Evolutionary conservation across 2,888 invertebrate genomes (phyloP), one percentile per base, ranked within the genome.

Genomic region (Augiades crinisus): DNA sequence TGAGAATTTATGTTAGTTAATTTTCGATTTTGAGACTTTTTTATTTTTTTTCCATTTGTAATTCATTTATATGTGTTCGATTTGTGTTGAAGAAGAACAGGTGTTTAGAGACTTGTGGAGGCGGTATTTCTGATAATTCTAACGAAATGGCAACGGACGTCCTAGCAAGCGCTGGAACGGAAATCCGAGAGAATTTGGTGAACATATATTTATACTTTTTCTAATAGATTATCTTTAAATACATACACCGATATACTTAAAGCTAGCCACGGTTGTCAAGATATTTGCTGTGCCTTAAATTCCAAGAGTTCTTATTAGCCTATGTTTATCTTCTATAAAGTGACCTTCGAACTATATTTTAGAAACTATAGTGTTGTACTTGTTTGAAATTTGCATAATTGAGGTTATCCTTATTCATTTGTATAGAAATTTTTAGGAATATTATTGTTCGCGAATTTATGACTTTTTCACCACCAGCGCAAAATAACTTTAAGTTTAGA

Each of bases 161-260:
- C 38, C 57, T 87, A 61, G 56, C 68, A 44, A 70, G 61, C 62
- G 60, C 78, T 49, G 76, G 73, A 37, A 69, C 61, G 47, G 80
- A 82, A 70, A 79, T 88, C 61, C 78, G 88, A 16, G 88, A 88
- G 54, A 87, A 88, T 72, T 79, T 88, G 82, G 88, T 88, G 78
- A 75, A 55, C 64, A 57, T 61, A 40, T 54, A 49, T 13, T 10
- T 14, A 10, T 34, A 36, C 6, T 38, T 8, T 22, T 50, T 14
- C 0, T 37, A 27, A 27, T 38, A 47, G 4, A 38, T 27, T 10
- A 10, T 2, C 10, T 1, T 10, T n/a, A n/a, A n/a, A n/a, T n/a
- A n/a, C n/a, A n/a, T n/a, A n/a, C n/a, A n/a, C n/a, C n/a, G n/a
- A n/a, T n/a, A n/a, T n/a, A n/a, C n/a, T n/a, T n/a, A n/a, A n/a